Conservation (phyloP, 2,888 invertebrate genomes). For the Andricus quercusramuli region DNA sequence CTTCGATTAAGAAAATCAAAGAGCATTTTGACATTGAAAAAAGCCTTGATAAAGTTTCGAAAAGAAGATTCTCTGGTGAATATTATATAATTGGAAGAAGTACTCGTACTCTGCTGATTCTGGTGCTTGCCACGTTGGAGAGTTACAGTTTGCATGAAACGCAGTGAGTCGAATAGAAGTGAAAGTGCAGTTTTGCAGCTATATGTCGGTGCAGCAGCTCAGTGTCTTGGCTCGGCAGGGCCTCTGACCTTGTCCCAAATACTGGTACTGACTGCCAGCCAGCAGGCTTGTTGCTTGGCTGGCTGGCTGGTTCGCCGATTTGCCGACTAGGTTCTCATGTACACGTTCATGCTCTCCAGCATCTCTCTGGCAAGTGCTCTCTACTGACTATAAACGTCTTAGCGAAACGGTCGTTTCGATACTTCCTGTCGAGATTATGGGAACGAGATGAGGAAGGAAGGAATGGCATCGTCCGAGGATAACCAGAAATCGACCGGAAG, state of each 20-base stretch:
- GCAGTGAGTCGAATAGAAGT: constrained; percentile 63
- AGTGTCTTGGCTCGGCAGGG: constrained; percentile 72
- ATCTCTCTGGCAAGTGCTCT: constrained; percentile 46
- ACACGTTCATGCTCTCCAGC: constrained; percentile 15
- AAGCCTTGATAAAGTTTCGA: neutral
- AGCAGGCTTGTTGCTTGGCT: constrained; percentile 61
- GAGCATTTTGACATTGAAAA: no score
- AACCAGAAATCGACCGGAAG: constrained; percentile 18
- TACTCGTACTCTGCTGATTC: neutral
- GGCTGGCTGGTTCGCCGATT: constrained; percentile 62
- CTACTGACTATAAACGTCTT: constrained; percentile 52
- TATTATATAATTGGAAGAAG: neutral
- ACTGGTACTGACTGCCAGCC: constrained; percentile 69
- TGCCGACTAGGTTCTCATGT: constrained; percentile 45
- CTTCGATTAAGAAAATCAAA: neutral
- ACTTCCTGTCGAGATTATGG: constrained; percentile 56
- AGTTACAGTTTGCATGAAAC: constrained; percentile 51
- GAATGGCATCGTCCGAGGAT: constrained; percentile 54
- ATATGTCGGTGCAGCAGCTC: constrained; percentile 57
- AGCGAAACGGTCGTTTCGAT: constrained; percentile 53
- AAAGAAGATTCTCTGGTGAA: neutral
- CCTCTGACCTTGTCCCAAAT: constrained; percentile 79
- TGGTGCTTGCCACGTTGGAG: constrained; percentile 41
- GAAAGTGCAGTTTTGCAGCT: constrained; percentile 73
- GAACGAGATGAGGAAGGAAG: constrained; percentile 52